phyloP scores from a whole-genome alignment of 2,797 vertebrate species.

The Protosalanx chinensis region DNA sequence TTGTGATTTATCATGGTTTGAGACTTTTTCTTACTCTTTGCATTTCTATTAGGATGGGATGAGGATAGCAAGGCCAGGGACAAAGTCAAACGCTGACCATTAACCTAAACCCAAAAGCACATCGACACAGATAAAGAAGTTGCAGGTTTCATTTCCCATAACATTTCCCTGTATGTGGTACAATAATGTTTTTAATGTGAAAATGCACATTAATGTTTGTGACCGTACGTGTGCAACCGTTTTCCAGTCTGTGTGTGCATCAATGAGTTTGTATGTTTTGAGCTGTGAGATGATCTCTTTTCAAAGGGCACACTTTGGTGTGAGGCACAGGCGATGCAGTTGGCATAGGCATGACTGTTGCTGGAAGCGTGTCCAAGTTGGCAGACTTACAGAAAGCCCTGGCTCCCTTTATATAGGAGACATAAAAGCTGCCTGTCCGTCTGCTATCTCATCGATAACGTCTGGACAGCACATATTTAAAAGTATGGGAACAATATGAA shows the following conservation, averaged over 20 bases:
- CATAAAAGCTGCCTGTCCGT: conserved; percentile 61
- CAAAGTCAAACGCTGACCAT: conserved; percentile 2
- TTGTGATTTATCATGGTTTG: background rate
- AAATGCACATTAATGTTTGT: background rate
- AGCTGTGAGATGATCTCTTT: conserved; percentile 49
- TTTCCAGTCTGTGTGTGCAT: conserved; percentile 51
- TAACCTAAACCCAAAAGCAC: background rate
- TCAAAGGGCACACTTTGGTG: conserved; percentile 73
- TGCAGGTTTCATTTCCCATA: background rate
- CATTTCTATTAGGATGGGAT: background rate
- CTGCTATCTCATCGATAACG: conserved; percentile 58
- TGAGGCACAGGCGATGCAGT: conserved; percentile 72
- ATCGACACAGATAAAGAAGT: background rate
- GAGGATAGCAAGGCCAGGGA: background rate
- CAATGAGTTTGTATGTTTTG: conserved; percentile 64
- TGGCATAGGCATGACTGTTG: conserved; percentile 69
- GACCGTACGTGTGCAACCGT: background rate
- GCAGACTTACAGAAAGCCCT: conserved; percentile 70
- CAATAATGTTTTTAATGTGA: background rate
- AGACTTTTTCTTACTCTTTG: background rate
- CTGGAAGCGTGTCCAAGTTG: conserved; percentile 69
- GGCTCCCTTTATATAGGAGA: conserved; percentile 70
- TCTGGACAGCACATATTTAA: conserved; percentile 37
- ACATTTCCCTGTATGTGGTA: background rate
- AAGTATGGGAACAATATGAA: conserved; percentile 17